A percentile compares a stretch with the other conserved stretches of the same genome.
Conservation (phyloP, 2,888 invertebrate species). For the Yponomeuta plumbellus region DNA sequence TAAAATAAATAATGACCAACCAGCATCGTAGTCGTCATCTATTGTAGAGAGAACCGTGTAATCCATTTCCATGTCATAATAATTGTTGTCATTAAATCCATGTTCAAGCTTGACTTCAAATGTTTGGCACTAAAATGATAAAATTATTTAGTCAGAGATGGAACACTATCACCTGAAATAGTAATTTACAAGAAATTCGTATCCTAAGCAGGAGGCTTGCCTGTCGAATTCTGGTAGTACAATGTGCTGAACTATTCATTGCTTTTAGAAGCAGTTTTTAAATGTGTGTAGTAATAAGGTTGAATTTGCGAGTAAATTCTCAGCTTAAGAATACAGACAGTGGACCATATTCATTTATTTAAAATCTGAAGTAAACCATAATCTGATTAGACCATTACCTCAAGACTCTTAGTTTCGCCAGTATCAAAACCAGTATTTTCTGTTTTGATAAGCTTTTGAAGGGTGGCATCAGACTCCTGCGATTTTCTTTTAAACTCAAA, state of each 20-base stretch:
- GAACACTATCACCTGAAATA: too few species aligned
- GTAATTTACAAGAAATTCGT: too few species aligned
- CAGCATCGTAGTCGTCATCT: neutral
- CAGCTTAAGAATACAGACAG: neutral
- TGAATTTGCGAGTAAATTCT: neutral
- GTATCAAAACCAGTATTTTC: slow-evolving; percentile 28
- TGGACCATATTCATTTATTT: too few species aligned
- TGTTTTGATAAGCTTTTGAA: slow-evolving; percentile 48
- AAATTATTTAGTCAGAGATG: neutral
- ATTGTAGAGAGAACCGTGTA: neutral
- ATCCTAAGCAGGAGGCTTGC: too few species aligned
- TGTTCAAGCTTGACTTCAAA: neutral
- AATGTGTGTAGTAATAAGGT: neutral
- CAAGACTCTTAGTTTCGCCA: neutral
- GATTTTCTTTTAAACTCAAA: slow-evolving; percentile 59
- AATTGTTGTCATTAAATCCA: neutral
- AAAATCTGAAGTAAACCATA: neutral
- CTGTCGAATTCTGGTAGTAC: too few species aligned
- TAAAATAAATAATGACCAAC: neutral
- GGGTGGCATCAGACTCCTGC: slow-evolving; percentile 46
- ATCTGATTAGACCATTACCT: neutral
- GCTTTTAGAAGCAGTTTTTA: too few species aligned
- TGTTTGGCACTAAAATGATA: neutral
- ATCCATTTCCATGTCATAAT: neutral
- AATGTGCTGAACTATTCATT: too few species aligned